Percentiles rank a stretch among this genome's conserved stretches.
Conservation (phyloP, 2,113 vertebrate species). For the Leptodactylus fuscus region DNA sequence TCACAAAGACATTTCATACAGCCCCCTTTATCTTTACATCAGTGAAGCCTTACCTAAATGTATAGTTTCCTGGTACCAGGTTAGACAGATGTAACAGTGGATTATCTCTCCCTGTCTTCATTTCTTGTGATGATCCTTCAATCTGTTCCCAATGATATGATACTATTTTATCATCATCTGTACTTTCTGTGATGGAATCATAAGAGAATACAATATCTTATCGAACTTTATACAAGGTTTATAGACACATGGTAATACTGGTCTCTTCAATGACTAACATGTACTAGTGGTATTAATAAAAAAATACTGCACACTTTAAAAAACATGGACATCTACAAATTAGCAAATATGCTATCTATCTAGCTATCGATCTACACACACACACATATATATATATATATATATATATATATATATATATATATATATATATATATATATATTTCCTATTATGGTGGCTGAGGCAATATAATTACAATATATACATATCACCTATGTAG, state of each 20-base stretch:
- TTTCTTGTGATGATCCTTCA: slow-evolving; percentile 72
- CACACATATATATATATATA: no score
- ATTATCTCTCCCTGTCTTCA: slow-evolving; percentile 71
- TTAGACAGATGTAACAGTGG: slow-evolving; percentile 72
- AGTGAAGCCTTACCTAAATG: slow-evolving; percentile 80
- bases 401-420: no score
- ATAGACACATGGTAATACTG: background rate
- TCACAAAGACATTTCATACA: no score
- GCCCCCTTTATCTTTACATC: no score
- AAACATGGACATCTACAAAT: no score
- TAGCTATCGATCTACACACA: no score
- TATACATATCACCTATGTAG: background rate
- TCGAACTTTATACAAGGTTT: background rate
- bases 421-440: no score
- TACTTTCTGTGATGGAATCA: slow-evolving; percentile 72
- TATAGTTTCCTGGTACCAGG: slow-evolving; percentile 79
- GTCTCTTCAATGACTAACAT: background rate
- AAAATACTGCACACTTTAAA: no score
- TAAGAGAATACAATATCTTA: background rate
- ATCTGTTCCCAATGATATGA: slow-evolving; percentile 83
- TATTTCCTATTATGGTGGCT: background rate
- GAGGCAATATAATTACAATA: background rate
- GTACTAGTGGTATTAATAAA: background rate
- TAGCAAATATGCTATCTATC: no score
- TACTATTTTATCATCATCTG: slow-evolving; percentile 76